A percentile compares a stretch with the other conserved stretches of the same genome.
Conservation (phyloP, 1,140 invertebrate genomes). For the Danaus melanippus region DNA sequence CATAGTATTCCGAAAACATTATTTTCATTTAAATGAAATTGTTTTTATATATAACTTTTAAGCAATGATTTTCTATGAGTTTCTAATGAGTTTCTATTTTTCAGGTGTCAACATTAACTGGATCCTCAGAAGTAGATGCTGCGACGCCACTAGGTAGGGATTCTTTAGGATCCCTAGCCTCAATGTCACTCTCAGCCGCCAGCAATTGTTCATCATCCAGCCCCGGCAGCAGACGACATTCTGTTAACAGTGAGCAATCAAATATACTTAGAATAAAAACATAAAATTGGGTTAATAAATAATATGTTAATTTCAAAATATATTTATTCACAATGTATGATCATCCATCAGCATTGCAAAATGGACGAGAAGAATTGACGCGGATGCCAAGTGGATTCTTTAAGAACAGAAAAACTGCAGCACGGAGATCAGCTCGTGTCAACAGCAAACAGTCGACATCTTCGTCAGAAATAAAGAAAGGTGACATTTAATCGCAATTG, state of each 20-base stretch:
- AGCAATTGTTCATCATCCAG: constrained; percentile 86
- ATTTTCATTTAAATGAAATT: too few relatives aligned
- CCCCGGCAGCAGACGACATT: constrained; percentile 83
- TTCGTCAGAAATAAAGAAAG: constrained; percentile 58
- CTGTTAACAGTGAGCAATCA: constrained; percentile 79
- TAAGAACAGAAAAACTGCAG: constrained; percentile 80
- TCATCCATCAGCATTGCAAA: constrained; percentile 50
- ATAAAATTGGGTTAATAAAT: too few relatives aligned
- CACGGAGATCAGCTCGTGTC: constrained; percentile 82
- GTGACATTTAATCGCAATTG: constrained; percentile 24
- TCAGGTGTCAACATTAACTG: constrained; percentile 86
- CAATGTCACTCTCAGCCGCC: constrained; percentile 82
- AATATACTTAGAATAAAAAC: too few relatives aligned
- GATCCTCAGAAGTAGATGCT: constrained; percentile 78
- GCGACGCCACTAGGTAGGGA: constrained; percentile 71
- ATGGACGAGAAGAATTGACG: constrained; percentile 68
- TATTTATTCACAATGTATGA: too few relatives aligned
- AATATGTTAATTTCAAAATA: too few relatives aligned
- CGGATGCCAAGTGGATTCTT: constrained; percentile 75
- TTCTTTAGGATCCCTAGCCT: constrained; percentile 86
- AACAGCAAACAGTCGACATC: constrained; percentile 74
- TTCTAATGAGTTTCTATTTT: not conserved
- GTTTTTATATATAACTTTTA: too few relatives aligned
- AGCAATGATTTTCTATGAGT: too few relatives aligned
- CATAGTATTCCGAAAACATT: too few relatives aligned